Evolutionary conservation across 2,797 vertebrate species (phyloP).

Genomic region (Malacoctenus gilli): DNA sequence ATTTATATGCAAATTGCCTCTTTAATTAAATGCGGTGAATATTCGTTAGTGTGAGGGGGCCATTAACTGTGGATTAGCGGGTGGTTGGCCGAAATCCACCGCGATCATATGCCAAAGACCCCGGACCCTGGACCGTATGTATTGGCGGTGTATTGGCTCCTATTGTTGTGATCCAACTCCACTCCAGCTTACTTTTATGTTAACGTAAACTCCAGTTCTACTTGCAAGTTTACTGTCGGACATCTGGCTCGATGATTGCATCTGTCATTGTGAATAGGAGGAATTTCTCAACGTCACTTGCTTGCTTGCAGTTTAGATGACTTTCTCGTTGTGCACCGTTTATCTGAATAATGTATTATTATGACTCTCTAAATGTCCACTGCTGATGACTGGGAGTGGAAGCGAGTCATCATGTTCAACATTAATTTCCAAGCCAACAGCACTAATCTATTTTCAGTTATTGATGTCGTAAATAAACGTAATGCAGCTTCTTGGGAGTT

Average conservation of each 20-base stretch:
- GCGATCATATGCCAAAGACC: conserved; percentile 45
- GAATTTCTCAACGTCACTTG: not conserved
- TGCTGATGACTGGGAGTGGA: conserved; percentile 24
- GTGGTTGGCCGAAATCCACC: conserved; percentile 29
- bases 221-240: conserved; percentile 3
- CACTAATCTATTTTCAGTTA: conserved; percentile 56
- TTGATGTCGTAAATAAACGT: conserved; percentile 60
- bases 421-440: conserved; percentile 57
- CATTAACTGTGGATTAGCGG: conserved; percentile 53
- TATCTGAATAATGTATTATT: conserved; percentile 33
- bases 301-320: conserved; percentile 13
- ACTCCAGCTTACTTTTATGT: conserved; percentile 34
- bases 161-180: conserved; percentile 22
- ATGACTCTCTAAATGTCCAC: conserved; percentile 6
- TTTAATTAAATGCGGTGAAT: conserved; percentile 65
- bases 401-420: conserved; percentile 36
- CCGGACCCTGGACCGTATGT: conserved; percentile 14
- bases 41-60: conserved; percentile 29
- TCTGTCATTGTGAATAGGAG: conserved; percentile 14
- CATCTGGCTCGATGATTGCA: conserved; percentile 36
- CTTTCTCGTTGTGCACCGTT: conserved; percentile 10
- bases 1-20: conserved; percentile 71
- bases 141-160: conserved; percentile 16
- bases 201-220: conserved; percentile 8
- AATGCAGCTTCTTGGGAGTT: conserved; percentile 33